Percentiles rank a stretch among this genome's conserved stretches.
These are phyloP conservation scores for Agrochola circellaris DNA, from an alignment of 2,888 invertebrate species.

Conservation along the genomic window DNA sequence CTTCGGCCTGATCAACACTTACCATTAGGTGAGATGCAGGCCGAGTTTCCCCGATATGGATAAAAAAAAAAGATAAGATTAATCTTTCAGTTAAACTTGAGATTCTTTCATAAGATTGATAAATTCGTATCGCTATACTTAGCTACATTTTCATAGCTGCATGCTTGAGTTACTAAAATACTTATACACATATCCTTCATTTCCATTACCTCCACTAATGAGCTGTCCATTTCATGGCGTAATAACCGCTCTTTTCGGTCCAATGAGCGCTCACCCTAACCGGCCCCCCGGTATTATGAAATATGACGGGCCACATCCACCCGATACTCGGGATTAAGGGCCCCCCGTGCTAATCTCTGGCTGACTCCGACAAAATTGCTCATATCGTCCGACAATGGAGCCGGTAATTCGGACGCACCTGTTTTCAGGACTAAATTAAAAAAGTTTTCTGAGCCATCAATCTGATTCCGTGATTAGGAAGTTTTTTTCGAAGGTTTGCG, in stretches of 20 bases:
- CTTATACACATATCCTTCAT: constrained; percentile 14
- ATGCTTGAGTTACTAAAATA: constrained; percentile 1
- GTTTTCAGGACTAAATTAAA: constrained; percentile 75
- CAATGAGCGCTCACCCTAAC: constrained; percentile 60
- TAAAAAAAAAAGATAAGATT: not conserved
- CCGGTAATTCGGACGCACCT: constrained; percentile 78
- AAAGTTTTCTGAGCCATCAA: constrained; percentile 72
- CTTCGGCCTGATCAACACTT: too few relatives aligned
- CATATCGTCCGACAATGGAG: constrained; percentile 78
- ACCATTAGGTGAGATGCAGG: too few relatives aligned
- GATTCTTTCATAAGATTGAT: not conserved
- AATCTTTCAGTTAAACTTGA: not conserved
- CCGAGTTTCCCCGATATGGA: too few relatives aligned
- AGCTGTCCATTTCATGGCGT: constrained; percentile 40
- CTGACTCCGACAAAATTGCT: constrained; percentile 80
- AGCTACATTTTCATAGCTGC: not conserved
- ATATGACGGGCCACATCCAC: constrained; percentile 81
- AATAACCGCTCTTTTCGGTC: constrained; percentile 50
- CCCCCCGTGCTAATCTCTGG: constrained; percentile 80
- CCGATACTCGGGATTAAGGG: constrained; percentile 81
- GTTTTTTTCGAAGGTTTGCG: constrained; percentile 50
- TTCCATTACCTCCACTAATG: constrained; percentile 42
- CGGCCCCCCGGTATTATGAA: constrained; percentile 77
- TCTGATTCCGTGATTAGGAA: constrained; percentile 69
- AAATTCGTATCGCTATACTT: too few relatives aligned